Base-by-base conservation (phyloP, 1,140 invertebrate species). In the Psix sp. region DNA sequence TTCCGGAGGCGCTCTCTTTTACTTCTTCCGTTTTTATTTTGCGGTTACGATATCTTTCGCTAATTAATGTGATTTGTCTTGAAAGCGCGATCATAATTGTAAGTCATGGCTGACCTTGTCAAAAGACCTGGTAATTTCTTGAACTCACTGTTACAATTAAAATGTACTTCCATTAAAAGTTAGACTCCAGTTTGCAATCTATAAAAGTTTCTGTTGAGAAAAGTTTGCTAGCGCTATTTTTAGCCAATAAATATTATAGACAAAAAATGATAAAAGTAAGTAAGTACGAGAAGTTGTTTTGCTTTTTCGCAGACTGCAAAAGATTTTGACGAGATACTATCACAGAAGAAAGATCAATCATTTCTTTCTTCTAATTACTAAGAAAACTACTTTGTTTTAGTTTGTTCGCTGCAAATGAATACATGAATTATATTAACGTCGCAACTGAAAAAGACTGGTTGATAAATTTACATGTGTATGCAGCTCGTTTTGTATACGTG, bases 101-200 rank as follows among this genome's bases (percentile, higher is more conserved):
- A 56, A 56, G 39, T 51, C 33, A 43, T 9, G 14, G 20, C 11
- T 13, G 31, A 20, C 31, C 33, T 45, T 18, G n/a, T 36, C 21
- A 65, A 54, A 56, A 51, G 26, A 48, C 26, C 39, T 39, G 15
- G 31, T 66, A 56, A 40, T 66, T 66, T 40, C 51, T 49, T 33
- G 10, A 35, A 40, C 26, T 66, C 26, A 6, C 20, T 38, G 35
- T 38, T 49, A 56, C 62, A 66, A 66, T 66, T 66, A 66, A 66
- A 66, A 56, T 66, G 43, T 56, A 49, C 42, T 66, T 56, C 35
- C 43, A 56, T 66, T 66, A 56, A 66, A 66, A 66, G 49, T 66
- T 66, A 33, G 1, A 26, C 51, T 35, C 5, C n/a, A 56, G 51
- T 56, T 56, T 40, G 33, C 62, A 48, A 33, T 48, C 42, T 56